Evolutionary conservation across 2,797 vertebrate genomes (phyloP).

Genomic region (Hirundo rustica): DNA sequence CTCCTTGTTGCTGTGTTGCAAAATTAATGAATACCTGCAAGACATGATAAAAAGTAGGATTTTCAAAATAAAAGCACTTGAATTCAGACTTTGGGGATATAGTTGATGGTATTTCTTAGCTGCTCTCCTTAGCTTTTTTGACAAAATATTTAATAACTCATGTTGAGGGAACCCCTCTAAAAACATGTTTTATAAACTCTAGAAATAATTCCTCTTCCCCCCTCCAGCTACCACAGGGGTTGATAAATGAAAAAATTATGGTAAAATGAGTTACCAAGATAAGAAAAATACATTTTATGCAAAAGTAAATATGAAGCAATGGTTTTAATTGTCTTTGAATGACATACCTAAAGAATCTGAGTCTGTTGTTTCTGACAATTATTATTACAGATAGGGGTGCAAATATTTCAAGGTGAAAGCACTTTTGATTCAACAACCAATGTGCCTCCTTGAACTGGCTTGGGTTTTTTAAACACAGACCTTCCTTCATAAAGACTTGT

Average conservation of each 20-base stretch:
- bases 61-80: background rate
- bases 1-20: slow-evolving; percentile 31
- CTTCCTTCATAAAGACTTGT: background rate
- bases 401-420: background rate
- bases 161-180: background rate
- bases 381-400: background rate
- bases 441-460: background rate
- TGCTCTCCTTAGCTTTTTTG: background rate
- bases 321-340: background rate
- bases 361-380: background rate
- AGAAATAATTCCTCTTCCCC: background rate
- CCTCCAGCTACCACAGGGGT: background rate
- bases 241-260: background rate
- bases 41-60: background rate
- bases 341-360: background rate
- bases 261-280: background rate
- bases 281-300: background rate
- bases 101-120: background rate
- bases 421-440: background rate
- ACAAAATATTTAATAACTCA: background rate
- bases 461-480: background rate
- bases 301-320: background rate
- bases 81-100: background rate
- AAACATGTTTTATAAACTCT: background rate
- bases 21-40: slow-evolving; percentile 76